These are phyloP conservation scores for Caenorhabditis becei DNA, from an alignment of 2,888 invertebrate species.

Conservation along the genomic window DNA sequence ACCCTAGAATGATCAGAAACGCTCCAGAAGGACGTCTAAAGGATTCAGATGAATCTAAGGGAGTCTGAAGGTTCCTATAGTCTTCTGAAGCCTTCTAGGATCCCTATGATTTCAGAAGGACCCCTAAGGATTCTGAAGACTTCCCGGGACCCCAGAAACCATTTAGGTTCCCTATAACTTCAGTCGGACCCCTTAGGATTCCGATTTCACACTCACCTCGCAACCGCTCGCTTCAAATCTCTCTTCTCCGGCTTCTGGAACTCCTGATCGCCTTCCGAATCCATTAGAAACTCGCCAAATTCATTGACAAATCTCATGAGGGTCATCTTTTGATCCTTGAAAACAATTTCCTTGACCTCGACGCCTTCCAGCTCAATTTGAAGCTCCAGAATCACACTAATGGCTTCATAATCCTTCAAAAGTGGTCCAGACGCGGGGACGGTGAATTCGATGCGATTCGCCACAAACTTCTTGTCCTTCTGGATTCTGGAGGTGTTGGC, in stretches of 20 bases:
- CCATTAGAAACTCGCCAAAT: slow-evolving; percentile 4
- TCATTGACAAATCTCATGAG: neutral
- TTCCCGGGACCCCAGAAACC: too few species aligned
- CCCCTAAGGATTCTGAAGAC: too few species aligned
- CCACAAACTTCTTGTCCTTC: slow-evolving; percentile 26
- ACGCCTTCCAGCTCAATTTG: slow-evolving; percentile 10
- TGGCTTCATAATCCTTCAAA: neutral
- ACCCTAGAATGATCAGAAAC: neutral
- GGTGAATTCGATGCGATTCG: slow-evolving; percentile 16
- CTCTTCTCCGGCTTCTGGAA: neutral
- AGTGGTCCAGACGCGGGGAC: neutral
- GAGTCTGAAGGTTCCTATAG: too few species aligned
- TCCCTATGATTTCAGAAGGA: too few species aligned
- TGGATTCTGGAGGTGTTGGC: neutral
- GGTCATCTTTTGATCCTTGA: too few species aligned
- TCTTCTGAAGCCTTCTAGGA: too few species aligned
- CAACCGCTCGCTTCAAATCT: slow-evolving; percentile 42
- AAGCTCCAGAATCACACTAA: neutral
- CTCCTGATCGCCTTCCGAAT: neutral
- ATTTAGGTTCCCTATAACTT: too few species aligned
- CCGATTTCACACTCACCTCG: slow-evolving; percentile 23
- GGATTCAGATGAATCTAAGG: too few species aligned
- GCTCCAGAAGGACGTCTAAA: too few species aligned
- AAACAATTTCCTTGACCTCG: slow-evolving; percentile 15
- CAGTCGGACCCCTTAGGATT: neutral